These are phyloP conservation scores for Plagodis dolabraria DNA, from an alignment of 2,888 invertebrate species.

Conservation along the genomic window DNA sequence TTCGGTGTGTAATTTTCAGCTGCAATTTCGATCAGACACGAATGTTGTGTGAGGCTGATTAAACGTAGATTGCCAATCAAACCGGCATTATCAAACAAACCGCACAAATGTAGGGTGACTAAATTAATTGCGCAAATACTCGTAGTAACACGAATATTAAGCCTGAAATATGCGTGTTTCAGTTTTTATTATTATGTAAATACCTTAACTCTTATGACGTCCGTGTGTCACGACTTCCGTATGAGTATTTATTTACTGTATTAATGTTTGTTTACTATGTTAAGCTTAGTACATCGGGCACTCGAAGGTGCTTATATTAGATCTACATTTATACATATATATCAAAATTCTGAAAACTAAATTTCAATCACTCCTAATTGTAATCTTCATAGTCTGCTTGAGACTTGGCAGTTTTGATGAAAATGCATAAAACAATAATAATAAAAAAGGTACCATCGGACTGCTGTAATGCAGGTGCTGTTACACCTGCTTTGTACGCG, in stretches of 20 bases:
- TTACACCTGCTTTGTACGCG: no score
- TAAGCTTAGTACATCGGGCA: no score
- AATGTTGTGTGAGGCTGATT: constrained; percentile 35
- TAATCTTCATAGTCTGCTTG: no score
- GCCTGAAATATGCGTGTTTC: constrained; percentile 20
- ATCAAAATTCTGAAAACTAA: no score
- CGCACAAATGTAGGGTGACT: constrained; percentile 31
- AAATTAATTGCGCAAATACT: constrained; percentile 30
- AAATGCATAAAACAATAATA: no score
- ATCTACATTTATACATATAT: no score
- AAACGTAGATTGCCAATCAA: constrained; percentile 39
- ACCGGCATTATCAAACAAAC: constrained; percentile 38
- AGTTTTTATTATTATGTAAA: constrained; percentile 21
- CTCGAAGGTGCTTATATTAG: no score
- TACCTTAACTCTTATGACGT: constrained; percentile 15
- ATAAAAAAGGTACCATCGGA: no score
- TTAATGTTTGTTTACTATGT: no score
- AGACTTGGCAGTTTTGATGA: no score
- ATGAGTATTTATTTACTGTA: constrained; percentile 3
- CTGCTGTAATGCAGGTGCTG: no score
- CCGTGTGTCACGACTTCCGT: constrained; percentile 19
- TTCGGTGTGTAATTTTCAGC: constrained; percentile 33
- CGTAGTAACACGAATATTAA: constrained; percentile 12
- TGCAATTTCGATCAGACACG: constrained; percentile 31
- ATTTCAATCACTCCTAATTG: no score